Base-by-base conservation (phyloP, 2,797 vertebrate genomes). In the Muscicapa striata region DNA sequence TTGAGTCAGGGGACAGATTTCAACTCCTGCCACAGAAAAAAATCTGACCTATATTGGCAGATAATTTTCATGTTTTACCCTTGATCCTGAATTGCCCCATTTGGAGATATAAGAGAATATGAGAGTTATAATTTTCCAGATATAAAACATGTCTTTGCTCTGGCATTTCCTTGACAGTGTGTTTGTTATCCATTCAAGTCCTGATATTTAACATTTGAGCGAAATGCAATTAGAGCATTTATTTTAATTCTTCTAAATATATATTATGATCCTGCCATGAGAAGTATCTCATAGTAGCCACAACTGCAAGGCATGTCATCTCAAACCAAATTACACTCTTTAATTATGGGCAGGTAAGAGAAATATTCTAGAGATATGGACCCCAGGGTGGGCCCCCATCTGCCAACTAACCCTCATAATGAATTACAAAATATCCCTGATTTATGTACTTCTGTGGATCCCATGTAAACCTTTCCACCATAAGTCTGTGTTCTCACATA, bases 371-470 rank as follows among this genome's bases (percentile, higher is more conserved):
- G 30, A 69, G 17, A n/a, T 41, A 62, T 6, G 17, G 82, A 32
- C 4, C 2, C 9, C 5, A 63, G 32, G 11, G 38, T 6, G 54
- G 5, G 3, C 4, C 11, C 3, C 3, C 18, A 18, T 51, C 10
- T 11, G 3, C 68, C 22, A 74, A 41, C 5, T 45, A 46, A 15
- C 9, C 1, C 3, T 59, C 13, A 54, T 23, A 12, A 38, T 55
- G 57, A 74, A 26, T 72, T 41, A n/a, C 2, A 54, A 49, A 45
- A 49, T 61, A 54, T 84, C 84, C 19, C 12, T 64, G 22, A 75
- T 52, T 38, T 43, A 27, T n/a, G 5, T 52, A 18, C 6, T 78
- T 74, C 34, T 41, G 14, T 74, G 22, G 4, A 23, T 51, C 17
- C 48, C 59, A 23, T 10, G 16, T 23, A 40, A 23, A 59, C 1